Evolutionary conservation across 2,113 vertebrate species (phyloP).

Genomic region (Piaya cayana): DNA sequence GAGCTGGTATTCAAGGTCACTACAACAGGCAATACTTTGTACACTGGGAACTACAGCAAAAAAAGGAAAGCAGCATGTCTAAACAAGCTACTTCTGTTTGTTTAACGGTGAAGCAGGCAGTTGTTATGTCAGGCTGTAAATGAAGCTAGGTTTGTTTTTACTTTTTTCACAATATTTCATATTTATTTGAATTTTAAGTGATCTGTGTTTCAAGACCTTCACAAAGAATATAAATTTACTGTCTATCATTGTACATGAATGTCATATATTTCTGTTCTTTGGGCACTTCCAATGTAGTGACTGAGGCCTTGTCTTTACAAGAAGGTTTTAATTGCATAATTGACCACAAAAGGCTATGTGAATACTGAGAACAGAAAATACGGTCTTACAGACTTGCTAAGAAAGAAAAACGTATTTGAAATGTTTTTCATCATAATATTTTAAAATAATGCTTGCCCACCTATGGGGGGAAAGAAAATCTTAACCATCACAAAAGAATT

Average conservation of each 20-base stretch:
- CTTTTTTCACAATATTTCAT: not conserved
- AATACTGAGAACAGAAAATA: not conserved
- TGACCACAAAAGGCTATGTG: not conserved
- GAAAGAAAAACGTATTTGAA: not conserved
- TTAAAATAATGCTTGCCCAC: not conserved
- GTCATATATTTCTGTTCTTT: not conserved
- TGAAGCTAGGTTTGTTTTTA: not conserved
- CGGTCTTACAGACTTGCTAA: not conserved
- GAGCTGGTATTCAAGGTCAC: slow-evolving; percentile 25
- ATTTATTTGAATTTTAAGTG: slow-evolving; percentile 1
- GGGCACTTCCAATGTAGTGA: not conserved
- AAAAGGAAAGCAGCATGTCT: not conserved
- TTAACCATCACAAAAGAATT: not conserved
- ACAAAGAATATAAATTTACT: not conserved
- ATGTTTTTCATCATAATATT: not conserved
- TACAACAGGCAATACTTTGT: not conserved
- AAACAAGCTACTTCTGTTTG: not conserved
- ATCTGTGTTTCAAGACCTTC: not conserved
- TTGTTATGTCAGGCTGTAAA: not conserved
- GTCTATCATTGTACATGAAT: not conserved
- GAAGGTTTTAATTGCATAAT: not conserved
- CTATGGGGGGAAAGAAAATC: not conserved
- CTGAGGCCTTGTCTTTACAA: not conserved
- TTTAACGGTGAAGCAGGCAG: not conserved
- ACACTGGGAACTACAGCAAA: not conserved